Conservation (phyloP, 2,888 invertebrate genomes). For the Cantharis rustica region DNA sequence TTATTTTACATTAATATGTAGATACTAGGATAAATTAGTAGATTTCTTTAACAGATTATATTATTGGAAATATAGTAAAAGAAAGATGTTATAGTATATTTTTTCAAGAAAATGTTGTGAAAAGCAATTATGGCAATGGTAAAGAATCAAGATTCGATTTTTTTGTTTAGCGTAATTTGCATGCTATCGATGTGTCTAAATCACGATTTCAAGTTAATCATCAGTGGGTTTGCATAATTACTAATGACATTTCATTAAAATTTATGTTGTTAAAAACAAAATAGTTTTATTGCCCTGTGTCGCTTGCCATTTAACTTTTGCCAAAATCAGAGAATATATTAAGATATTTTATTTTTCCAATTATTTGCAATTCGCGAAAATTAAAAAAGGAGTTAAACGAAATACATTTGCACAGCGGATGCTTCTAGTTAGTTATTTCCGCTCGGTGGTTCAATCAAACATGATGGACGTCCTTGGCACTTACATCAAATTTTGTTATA, state of each 20-base stretch:
- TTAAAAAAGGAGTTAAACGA: conserved; percentile 20
- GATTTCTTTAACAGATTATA: not conserved
- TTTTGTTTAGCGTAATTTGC: not conserved
- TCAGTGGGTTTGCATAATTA: not conserved
- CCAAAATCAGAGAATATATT: not conserved
- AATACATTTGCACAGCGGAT: conserved; percentile 36
- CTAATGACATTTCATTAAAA: not conserved
- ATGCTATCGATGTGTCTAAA: not conserved
- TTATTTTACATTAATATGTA: not conserved
- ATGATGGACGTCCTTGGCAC: conserved; percentile 8
- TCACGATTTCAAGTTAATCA: not conserved
- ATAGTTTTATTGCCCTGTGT: not conserved
- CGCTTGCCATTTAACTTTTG: not conserved
- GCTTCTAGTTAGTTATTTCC: conserved; percentile 15
- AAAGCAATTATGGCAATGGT: not conserved
- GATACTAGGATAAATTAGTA: not conserved
- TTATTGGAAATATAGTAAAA: too few species aligned
- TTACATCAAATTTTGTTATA: conserved; percentile 5
- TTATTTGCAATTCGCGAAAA: not conserved
- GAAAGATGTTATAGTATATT: too few species aligned
- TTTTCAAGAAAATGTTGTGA: not conserved
- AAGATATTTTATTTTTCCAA: not conserved
- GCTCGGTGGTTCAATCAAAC: conserved; percentile 10
- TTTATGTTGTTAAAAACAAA: not conserved
- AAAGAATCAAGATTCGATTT: not conserved